Evolutionary conservation across 2,113 vertebrate genomes (phyloP).

Genomic region (Tangachromis dhanisi): DNA sequence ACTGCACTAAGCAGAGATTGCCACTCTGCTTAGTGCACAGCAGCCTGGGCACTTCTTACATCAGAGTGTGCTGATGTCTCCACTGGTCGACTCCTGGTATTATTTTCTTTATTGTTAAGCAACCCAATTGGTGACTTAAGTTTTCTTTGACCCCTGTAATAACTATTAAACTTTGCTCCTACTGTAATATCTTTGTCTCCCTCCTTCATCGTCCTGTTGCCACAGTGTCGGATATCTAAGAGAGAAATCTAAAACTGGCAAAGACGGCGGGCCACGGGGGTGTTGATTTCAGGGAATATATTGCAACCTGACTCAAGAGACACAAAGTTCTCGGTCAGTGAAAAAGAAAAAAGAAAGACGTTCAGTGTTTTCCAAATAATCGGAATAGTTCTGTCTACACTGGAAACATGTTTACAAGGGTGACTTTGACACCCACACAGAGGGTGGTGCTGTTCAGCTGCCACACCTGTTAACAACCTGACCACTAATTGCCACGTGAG

Average conservation of each 20-base stretch:
- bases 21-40: neutral
- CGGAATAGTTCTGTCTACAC: neutral
- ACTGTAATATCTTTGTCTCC: neutral
- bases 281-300: neutral
- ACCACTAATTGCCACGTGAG: neutral
- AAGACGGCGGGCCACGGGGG: neutral
- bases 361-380: neutral
- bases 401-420: neutral
- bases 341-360: neutral
- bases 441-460: neutral
- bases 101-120: neutral
- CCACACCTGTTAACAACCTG: constrained; percentile 16
- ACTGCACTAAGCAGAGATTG: neutral
- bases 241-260: neutral
- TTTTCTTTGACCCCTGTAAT: neutral
- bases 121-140: neutral
- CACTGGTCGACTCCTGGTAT: neutral
- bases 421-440: neutral
- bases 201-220: neutral
- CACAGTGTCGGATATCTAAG: neutral
- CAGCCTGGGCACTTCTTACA: neutral
- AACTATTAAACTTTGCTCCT: neutral
- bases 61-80: neutral
- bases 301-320: neutral
- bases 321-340: neutral